Evolutionary conservation across 2,113 vertebrate genomes (phyloP), one percentile per base, ranked within the genome.

Genomic region (Mixornis gularis): DNA sequence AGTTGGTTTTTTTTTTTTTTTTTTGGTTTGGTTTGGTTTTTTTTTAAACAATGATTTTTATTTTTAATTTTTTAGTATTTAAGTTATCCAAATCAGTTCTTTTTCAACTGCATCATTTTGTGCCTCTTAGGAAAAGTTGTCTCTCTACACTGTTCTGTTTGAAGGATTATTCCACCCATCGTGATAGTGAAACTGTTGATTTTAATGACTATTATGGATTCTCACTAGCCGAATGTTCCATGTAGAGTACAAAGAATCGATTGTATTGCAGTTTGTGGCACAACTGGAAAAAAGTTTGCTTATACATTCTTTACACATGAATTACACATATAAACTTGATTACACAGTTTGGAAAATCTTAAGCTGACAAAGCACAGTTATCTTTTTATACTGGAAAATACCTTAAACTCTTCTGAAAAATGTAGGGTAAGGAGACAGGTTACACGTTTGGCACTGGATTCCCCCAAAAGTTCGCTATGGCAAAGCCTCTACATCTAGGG

Each of bases 351-450:
- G 34, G 72, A 79, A 96, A 95, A 93, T 73, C 77, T 91, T 91
- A 92, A 59, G 10, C 64, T 95, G 87, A 66, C 83, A 94, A 96
- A 79, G 40, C 43, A 60, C 43, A 79, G 80, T 73, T 95, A 94
- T 82, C 79, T 95, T 77, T 91, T 94, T 78, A 89, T 88, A 74
- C 60, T 94, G 59, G 40, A 66, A 92, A 92, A 88, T 36, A 64
- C 11, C 60, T 64, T 58, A 44, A 65, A 40, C 9, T 46, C 22
- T 48, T 84, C 29, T 43, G 36, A 76, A 87, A 79, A 55, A 51
- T 0, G 0, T 3, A 58, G 10, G 11, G 13, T 22, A 17, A 40
- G 7, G 11, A 63, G 21, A 36, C 18, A 55, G 17, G n/a, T 65
- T 72, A 34, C 17, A 30, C 6, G 15, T 64, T 59, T 64, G 43